Conservation (phyloP, 2,888 invertebrate genomes). For the Hedychridium roseum region DNA sequence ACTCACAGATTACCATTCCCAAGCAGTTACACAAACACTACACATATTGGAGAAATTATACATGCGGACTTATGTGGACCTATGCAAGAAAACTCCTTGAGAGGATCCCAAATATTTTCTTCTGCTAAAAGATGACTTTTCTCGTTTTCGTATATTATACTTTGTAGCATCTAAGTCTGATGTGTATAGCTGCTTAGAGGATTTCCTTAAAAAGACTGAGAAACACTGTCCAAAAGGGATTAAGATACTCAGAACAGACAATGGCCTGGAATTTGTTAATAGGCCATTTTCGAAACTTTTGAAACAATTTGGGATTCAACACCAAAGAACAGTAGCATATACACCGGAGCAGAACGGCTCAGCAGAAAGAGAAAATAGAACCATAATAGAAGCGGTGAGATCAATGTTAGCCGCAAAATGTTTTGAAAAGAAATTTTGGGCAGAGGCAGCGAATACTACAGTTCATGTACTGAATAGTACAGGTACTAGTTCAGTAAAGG, state of each 20-base stretch:
- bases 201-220: neutral
- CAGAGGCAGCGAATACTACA: no score
- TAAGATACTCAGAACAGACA: constrained; percentile 8
- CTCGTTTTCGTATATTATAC: neutral
- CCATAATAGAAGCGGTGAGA: no score
- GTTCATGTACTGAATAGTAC: no score
- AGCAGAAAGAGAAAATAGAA: no score
- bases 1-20: constrained; percentile 1
- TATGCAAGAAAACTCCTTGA: constrained; percentile 2
- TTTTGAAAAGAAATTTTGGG: no score
- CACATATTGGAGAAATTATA: neutral
- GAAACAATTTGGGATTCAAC: constrained; percentile 13
- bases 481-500: no score
- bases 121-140: constrained; percentile 5
- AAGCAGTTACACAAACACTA: neutral
- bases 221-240: constrained; percentile 6
- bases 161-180: constrained; percentile 9
- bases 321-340: constrained; percentile 22
- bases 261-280: constrained; percentile 15
- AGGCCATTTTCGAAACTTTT: neutral
- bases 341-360: constrained; percentile 31
- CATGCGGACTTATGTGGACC: constrained; percentile 10
- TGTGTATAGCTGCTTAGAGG: neutral
- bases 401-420: no score
- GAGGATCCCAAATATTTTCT: constrained; percentile 6